Percentiles rank a stretch among this genome's conserved stretches.
Evolutionary conservation across 2,113 vertebrate species (phyloP).

Genomic region (Odocoileus virginianus): DNA sequence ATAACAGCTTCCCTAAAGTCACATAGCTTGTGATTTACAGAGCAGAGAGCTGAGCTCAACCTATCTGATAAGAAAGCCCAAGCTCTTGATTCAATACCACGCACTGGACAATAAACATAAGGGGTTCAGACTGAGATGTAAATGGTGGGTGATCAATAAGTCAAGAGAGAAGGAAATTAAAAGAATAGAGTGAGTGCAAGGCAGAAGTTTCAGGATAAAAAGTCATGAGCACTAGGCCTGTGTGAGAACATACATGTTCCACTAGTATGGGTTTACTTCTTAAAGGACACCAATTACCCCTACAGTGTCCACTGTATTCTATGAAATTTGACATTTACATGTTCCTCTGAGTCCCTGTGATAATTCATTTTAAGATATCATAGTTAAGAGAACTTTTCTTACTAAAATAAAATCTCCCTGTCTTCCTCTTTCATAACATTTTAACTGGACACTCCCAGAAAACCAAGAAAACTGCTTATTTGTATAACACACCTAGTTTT

Average conservation of each 20-base stretch:
- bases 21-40: neutral
- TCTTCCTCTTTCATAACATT: slow-evolving; percentile 10
- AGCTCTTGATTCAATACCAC: neutral
- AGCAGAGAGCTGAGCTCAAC: neutral
- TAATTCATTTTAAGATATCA: neutral
- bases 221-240: neutral
- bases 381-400: slow-evolving; percentile 1
- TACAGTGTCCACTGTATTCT: neutral
- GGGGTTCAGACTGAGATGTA: neutral
- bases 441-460: neutral
- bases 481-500: neutral
- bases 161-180: neutral
- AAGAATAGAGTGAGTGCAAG: neutral
- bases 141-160: neutral
- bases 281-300: neutral
- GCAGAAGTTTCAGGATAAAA: neutral
- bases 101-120: neutral
- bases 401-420: slow-evolving; percentile 14
- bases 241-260: neutral
- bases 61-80: neutral
- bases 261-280: neutral
- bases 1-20: neutral
- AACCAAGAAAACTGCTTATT: neutral
- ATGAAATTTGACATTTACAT: neutral
- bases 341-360: neutral